These are phyloP conservation scores for Harlomillsia oculata DNA, from an alignment of 1,140 invertebrate species.

Conservation along the genomic window DNA sequence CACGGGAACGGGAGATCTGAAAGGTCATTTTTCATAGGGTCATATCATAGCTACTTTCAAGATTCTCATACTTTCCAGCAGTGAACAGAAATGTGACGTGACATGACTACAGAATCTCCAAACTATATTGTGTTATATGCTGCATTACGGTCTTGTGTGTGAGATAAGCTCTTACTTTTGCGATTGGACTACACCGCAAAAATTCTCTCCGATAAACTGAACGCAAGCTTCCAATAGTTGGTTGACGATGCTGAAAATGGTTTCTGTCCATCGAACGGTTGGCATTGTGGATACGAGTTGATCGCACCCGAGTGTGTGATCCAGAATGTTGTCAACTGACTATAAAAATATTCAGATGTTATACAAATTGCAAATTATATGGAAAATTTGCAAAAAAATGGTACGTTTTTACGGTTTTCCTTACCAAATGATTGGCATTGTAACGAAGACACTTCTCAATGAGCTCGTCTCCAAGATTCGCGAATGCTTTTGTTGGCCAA, in stretches of 20 bases:
- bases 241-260: conserved; percentile 37
- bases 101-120: no score
- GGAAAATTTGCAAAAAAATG: neutral
- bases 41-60: no score
- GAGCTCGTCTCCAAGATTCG: conserved; percentile 64
- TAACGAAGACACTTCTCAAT: conserved; percentile 72
- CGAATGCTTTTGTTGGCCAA: conserved; percentile 77
- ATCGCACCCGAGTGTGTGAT: conserved; percentile 38
- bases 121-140: no score
- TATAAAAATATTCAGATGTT: neutral
- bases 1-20: no score
- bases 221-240: conserved; percentile 26
- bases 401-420: conserved; percentile 2
- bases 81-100: no score
- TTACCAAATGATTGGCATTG: conserved; percentile 61
- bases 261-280: conserved; percentile 39
- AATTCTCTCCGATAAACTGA: conserved; percentile 31
- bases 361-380: neutral
- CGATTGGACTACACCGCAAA: conserved; percentile 25
- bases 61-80: no score
- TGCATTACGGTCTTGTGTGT: no score
- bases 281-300: conserved; percentile 37
- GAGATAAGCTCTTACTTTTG: conserved; percentile 10
- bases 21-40: no score
- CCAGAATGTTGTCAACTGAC: conserved; percentile 38